Evolutionary conservation across 2,888 invertebrate genomes (phyloP).

Genomic region (Drosophila colorata): DNA sequence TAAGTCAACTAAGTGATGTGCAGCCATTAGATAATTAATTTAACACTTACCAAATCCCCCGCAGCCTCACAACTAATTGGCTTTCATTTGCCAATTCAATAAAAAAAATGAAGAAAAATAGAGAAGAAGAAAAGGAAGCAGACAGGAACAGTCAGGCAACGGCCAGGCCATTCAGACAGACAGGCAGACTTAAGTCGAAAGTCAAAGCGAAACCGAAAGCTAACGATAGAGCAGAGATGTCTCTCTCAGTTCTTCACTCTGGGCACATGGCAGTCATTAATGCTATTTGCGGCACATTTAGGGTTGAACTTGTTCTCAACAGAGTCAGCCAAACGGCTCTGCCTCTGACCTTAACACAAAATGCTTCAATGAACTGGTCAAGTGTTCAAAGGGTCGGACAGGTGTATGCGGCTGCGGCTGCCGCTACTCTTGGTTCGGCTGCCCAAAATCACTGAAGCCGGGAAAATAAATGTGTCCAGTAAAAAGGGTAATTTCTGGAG

Average conservation of each 20-base stretch:
- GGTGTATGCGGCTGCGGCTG: constrained; percentile 17
- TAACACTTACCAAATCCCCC: constrained; percentile 64
- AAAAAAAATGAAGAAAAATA: constrained; percentile 21
- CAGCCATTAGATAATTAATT: constrained; percentile 77
- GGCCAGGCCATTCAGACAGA: neutral
- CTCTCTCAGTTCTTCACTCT: constrained; percentile 3
- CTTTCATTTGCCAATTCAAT: constrained; percentile 72
- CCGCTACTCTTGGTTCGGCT: constrained; percentile 16
- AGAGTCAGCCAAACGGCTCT: neutral
- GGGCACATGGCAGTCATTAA: constrained; percentile 60
- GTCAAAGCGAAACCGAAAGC: constrained; percentile 37
- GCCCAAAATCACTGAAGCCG: constrained; percentile 62
- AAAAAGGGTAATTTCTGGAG: constrained; percentile 76
- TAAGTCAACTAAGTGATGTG: constrained; percentile 46
- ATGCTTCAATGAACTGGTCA: constrained; percentile 75
- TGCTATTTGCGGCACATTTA: constrained; percentile 69
- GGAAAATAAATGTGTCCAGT: constrained; percentile 74
- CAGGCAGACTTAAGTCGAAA: constrained; percentile 39
- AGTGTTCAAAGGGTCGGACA: constrained; percentile 60
- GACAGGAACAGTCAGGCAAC: constrained; percentile 6
- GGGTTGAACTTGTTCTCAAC: constrained; percentile 42
- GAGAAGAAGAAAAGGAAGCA: constrained; percentile 6
- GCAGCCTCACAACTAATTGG: constrained; percentile 64
- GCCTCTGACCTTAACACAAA: constrained; percentile 47
- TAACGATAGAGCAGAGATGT: constrained; percentile 8